phyloP scores from a whole-genome alignment of 1,140 invertebrate genomes.

The Magallana gigas region DNA sequence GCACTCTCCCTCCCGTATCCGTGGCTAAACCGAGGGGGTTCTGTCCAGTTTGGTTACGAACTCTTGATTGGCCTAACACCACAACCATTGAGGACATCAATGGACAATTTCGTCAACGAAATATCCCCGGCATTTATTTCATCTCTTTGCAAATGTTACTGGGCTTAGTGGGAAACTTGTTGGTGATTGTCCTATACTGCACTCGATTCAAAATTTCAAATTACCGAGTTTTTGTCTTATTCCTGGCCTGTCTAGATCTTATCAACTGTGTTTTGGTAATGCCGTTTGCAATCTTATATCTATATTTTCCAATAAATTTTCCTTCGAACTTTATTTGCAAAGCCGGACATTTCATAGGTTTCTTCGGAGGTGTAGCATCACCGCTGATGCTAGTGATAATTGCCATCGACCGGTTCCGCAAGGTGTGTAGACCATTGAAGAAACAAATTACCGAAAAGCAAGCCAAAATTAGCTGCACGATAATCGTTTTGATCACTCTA shows the following conservation, averaged over 20 bases:
- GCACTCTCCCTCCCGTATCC: neutral
- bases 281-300: constrained; percentile 52
- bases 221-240: constrained; percentile 53
- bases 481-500: constrained; percentile 24
- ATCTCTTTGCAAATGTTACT: constrained; percentile 39
- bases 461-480: constrained; percentile 25
- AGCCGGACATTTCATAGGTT: constrained; percentile 49
- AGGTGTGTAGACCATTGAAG: constrained; percentile 48
- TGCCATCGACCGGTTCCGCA: constrained; percentile 50
- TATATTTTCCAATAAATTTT: constrained; percentile 44
- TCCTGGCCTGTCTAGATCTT: constrained; percentile 53
- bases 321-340: constrained; percentile 45
- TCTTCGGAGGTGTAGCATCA: constrained; percentile 45
- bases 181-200: constrained; percentile 44
- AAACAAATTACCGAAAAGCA: constrained; percentile 43
- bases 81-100: constrained; percentile 34
- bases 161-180: constrained; percentile 42
- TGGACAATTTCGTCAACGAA: constrained; percentile 3
- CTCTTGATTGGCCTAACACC: neutral
- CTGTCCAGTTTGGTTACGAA: constrained; percentile 8
- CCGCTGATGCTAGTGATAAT: constrained; percentile 49
- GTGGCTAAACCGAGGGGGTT: neutral
- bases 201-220: constrained; percentile 43
- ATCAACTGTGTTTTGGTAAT: constrained; percentile 52
- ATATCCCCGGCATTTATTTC: constrained; percentile 43